Conservation (phyloP, 2,888 invertebrate genomes). For the Watsonalla binaria region DNA sequence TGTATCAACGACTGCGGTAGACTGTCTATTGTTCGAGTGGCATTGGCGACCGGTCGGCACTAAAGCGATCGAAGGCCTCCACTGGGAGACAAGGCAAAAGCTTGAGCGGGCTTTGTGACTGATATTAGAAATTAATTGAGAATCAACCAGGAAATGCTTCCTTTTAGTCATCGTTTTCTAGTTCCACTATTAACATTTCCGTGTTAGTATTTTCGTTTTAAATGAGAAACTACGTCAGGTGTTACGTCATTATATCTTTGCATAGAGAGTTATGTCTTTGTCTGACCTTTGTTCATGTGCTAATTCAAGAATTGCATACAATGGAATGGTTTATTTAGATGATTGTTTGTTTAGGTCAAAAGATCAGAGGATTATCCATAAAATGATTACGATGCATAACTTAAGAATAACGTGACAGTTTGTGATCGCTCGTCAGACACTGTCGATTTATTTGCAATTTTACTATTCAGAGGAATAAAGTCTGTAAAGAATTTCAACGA, state of each 20-base stretch:
- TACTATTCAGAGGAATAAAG: too few relatives aligned
- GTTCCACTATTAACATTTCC: background rate
- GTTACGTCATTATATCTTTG: too few relatives aligned
- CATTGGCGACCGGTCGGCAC: constrained; percentile 47
- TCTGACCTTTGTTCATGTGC: background rate
- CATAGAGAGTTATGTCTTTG: background rate
- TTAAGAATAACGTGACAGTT: too few relatives aligned
- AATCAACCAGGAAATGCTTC: background rate
- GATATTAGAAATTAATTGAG: background rate
- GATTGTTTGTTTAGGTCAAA: background rate
- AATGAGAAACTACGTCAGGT: background rate
- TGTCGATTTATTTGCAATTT: too few relatives aligned
- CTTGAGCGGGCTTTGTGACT: constrained; percentile 20
- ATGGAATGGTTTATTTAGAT: background rate
- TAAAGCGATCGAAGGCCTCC: constrained; percentile 51
- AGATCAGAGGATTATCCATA: background rate
- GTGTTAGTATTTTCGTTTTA: background rate
- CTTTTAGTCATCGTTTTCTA: background rate
- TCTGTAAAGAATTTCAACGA: too few relatives aligned
- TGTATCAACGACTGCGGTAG: constrained; percentile 38
- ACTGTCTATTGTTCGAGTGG: constrained; percentile 49
- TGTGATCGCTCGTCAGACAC: too few relatives aligned
- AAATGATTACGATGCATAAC: too few relatives aligned
- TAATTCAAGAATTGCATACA: background rate
- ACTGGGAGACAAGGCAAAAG: constrained; percentile 28